These are phyloP conservation scores for Gyrodactylus bullatarudis DNA, from an alignment of 1,140 invertebrate genomes.

Conservation along the genomic window DNA sequence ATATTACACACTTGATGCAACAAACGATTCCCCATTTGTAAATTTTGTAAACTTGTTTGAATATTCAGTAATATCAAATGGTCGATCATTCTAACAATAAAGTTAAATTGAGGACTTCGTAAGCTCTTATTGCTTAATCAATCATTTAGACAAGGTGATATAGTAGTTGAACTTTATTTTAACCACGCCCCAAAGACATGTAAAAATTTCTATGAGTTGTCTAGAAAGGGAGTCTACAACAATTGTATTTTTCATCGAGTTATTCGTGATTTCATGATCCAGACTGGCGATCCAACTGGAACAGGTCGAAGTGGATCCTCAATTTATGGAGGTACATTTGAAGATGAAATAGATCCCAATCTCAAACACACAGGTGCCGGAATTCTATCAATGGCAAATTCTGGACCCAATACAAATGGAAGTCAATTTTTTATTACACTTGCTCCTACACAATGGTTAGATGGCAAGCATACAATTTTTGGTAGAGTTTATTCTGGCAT, in stretches of 20 bases:
- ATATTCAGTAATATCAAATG: neutral
- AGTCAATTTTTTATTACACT: constrained; percentile 93
- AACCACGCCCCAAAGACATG: constrained; percentile 78
- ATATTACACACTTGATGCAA: neutral
- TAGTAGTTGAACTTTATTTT: constrained; percentile 74
- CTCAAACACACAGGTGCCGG: constrained; percentile 63
- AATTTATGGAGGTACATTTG: constrained; percentile 66
- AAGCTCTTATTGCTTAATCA: neutral
- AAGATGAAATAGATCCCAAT: constrained; percentile 70
- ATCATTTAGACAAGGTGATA: constrained; percentile 47
- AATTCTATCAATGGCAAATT: constrained; percentile 62
- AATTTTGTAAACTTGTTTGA: neutral
- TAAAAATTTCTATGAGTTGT: constrained; percentile 69
- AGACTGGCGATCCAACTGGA: constrained; percentile 47
- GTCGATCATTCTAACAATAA: neutral
- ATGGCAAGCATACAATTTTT: constrained; percentile 85
- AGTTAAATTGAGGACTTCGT: neutral
- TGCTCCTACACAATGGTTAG: constrained; percentile 76
- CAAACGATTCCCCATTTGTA: too few relatives aligned
- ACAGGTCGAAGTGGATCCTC: constrained; percentile 64
- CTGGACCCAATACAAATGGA: constrained; percentile 73
- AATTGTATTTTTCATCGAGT: constrained; percentile 77
- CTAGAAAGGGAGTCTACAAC: constrained; percentile 66
- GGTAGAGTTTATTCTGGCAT: constrained; percentile 52
- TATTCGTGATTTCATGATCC: constrained; percentile 87